Conservation (phyloP, 2,888 invertebrate genomes). For the Uropetala carovei region DNA sequence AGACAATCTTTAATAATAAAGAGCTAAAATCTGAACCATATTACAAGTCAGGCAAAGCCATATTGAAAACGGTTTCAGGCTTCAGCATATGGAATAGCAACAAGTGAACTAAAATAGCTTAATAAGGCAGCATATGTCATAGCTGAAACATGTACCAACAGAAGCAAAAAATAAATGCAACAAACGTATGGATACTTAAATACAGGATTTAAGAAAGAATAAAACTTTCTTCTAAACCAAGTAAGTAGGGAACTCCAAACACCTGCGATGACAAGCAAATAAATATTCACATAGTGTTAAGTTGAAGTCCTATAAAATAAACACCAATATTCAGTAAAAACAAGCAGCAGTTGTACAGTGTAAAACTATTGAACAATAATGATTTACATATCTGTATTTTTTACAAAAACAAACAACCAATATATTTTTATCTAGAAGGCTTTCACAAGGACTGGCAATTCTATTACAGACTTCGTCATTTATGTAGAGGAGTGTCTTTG, state of each 20-base stretch:
- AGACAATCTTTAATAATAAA: slow-evolving; percentile 5
- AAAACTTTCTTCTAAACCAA: slow-evolving; percentile 18
- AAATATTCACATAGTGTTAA: slow-evolving; percentile 57
- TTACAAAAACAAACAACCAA: slow-evolving; percentile 6
- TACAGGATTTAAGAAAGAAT: slow-evolving; percentile 25
- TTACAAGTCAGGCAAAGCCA: slow-evolving; percentile 47
- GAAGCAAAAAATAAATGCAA: slow-evolving; percentile 50
- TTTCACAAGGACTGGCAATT: slow-evolving; percentile 42
- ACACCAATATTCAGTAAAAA: slow-evolving; percentile 50
- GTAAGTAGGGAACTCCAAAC: slow-evolving; percentile 45
- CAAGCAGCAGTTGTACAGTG: slow-evolving; percentile 50
- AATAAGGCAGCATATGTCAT: slow-evolving; percentile 26
- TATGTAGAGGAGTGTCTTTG: slow-evolving; percentile 59
- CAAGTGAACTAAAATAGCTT: slow-evolving; percentile 43
- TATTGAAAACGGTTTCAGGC: slow-evolving; percentile 3
- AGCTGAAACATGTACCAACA: slow-evolving; percentile 34
- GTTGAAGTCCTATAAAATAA: slow-evolving; percentile 52
- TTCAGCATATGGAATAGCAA: slow-evolving; percentile 41
- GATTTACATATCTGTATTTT: not conserved
- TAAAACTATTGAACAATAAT: slow-evolving; percentile 39
- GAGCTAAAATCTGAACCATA: not conserved
- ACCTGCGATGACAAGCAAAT: slow-evolving; percentile 45
- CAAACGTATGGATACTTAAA: slow-evolving; percentile 28
- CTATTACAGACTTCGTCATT: slow-evolving; percentile 56
- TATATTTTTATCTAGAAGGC: slow-evolving; percentile 17